Evolutionary conservation across 2,113 vertebrate genomes (phyloP).

Genomic region (Lepisosteus osseus): DNA sequence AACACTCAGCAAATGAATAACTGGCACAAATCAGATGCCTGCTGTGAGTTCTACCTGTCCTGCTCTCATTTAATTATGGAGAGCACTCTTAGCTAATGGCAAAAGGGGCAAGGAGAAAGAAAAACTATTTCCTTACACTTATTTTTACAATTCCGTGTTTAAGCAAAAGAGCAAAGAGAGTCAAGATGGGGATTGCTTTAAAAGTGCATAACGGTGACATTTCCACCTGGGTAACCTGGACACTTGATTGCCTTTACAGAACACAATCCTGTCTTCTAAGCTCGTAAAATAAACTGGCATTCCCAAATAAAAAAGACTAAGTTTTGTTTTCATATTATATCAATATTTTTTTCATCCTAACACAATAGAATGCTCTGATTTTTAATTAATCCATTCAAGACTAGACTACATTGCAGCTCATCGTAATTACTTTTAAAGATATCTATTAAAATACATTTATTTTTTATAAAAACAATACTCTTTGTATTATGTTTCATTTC

Average conservation of each 20-base stretch:
- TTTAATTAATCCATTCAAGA: no score
- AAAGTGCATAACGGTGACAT: not conserved
- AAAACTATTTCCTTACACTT: conserved; percentile 5
- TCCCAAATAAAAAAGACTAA: no score
- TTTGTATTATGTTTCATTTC: no score
- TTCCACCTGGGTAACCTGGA: not conserved
- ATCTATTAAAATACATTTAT: no score
- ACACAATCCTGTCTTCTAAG: not conserved
- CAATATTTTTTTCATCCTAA: no score
- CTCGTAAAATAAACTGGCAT: no score
- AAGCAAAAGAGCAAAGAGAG: not conserved
- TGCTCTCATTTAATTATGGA: conserved; percentile 60
- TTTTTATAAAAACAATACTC: no score
- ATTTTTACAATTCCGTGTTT: conserved; percentile 1
- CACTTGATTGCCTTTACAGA: not conserved
- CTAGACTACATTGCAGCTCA: no score
- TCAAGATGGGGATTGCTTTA: not conserved
- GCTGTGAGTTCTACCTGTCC: conserved; percentile 87
- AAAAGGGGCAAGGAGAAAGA: conserved; percentile 31
- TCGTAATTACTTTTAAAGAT: no score
- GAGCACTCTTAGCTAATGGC: conserved; percentile 48
- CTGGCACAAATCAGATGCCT: conserved; percentile 79
- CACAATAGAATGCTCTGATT: no score
- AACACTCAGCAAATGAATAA: conserved; percentile 95
- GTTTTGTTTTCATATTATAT: no score